phyloP scores from a whole-genome alignment of 2,797 vertebrate species.

The Cygnus olor region DNA sequence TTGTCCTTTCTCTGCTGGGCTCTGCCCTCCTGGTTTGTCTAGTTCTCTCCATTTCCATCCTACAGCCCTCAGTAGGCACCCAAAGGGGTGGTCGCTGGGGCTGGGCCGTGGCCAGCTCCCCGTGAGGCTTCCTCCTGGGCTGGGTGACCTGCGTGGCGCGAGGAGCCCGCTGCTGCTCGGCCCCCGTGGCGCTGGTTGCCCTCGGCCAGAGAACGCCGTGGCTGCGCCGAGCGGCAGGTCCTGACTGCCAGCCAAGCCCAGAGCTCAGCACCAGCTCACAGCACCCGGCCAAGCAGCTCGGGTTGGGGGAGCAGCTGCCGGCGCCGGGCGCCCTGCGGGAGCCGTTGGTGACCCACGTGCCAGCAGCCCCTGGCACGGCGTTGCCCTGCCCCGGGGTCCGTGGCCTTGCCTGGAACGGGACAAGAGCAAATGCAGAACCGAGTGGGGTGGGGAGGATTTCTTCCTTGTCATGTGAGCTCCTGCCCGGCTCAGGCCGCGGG shows the following conservation, averaged over 20 bases:
- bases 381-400: not conserved
- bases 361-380: not conserved
- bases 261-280: not conserved
- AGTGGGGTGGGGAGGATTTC: not conserved
- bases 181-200: not conserved
- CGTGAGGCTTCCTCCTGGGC: not conserved
- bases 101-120: not conserved
- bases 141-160: accelerated
- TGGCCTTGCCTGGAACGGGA: not conserved
- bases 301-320: not conserved
- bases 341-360: too few species aligned
- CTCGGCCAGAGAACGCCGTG: not conserved
- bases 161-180: not conserved
- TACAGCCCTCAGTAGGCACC: not conserved
- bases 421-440: not conserved
- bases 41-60: not conserved
- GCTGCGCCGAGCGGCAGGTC: too few species aligned
- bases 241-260: too few species aligned
- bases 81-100: not conserved
- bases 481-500: not conserved
- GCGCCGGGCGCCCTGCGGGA: not conserved
- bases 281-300: not conserved
- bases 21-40: not conserved
- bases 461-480: not conserved
- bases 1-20: not conserved